phyloP scores from a whole-genome alignment of 1,140 invertebrate genomes.

The Zaprionus kolodkinae region DNA sequence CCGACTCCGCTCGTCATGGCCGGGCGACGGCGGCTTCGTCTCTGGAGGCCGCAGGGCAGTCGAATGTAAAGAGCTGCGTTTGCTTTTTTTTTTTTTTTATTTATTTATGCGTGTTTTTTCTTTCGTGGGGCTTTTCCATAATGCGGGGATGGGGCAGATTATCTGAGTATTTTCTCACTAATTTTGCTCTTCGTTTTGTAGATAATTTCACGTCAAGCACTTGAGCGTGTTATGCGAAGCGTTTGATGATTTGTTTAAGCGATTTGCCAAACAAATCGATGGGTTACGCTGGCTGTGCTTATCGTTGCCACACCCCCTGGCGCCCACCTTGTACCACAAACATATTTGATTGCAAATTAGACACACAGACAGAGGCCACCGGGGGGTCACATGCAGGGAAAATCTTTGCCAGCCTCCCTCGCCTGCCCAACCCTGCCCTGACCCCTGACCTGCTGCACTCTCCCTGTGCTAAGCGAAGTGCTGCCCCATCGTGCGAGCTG shows the following conservation, averaged over 20 bases:
- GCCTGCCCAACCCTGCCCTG: not conserved
- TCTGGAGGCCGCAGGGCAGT: constrained; percentile 50
- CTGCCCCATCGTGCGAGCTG: constrained; percentile 10
- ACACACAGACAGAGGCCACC: constrained; percentile 9
- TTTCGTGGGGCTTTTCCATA: not conserved
- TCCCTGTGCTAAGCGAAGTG: not conserved
- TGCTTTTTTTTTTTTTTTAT: constrained; percentile 39
- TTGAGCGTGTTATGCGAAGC: constrained; percentile 53
- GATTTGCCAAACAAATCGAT: constrained; percentile 74
- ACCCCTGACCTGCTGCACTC: not conserved
- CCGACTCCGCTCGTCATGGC: constrained; percentile 55
- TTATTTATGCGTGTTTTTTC: constrained; percentile 25
- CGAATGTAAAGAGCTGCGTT: constrained; percentile 66
- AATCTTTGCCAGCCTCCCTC: not conserved
- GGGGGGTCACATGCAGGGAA: constrained; percentile 58
- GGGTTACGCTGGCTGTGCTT: constrained; percentile 14
- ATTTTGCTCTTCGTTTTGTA: constrained; percentile 30
- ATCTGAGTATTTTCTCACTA: constrained; percentile 4
- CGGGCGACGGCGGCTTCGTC: constrained; percentile 53
- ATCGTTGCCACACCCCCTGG: not conserved
- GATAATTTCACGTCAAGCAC: not conserved
- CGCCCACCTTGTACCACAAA: constrained; percentile 5
- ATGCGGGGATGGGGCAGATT: not conserved
- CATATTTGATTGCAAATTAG: constrained; percentile 78
- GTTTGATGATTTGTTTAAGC: constrained; percentile 71